Base-by-base conservation (phyloP, 2,888 invertebrate genomes). In the Autographa gamma region DNA sequence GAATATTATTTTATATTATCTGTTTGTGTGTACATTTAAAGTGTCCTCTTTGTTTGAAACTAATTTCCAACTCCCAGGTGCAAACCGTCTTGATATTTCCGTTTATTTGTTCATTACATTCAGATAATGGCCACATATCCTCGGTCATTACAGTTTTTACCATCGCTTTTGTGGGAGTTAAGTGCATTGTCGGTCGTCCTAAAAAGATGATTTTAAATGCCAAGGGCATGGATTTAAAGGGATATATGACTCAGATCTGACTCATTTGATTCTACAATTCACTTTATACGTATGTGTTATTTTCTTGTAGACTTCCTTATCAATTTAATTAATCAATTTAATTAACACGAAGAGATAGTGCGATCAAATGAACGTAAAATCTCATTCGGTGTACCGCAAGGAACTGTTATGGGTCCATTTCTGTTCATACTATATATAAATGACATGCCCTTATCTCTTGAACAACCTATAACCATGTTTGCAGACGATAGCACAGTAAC, bases 181-280 rank as follows among this genome's bases (percentile, higher is more conserved):
- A 76, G 61, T 64, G 61, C 31, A 48, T 74, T 66, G 48, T 66
- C 69, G 71, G 72, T 18, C 58, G 81, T 60, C 83, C 82, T 79
- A 84, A 82, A 73, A 70, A 66, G 71, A 61, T 54, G 38, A 48
- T 73, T 62, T 60, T 43, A 78, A 82, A 83, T 80, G 76, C 71
- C 81, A 85, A 83, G 75, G 81, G 60, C 63, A 69, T 66, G 71
- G 71, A 81, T 71, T 69, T 58, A 60, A 71, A 74, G 74, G 66
- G 74, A 72, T 77, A 71, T 58, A 52, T 83, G 85, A 80, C 9
- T 80, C 85, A 85, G 58, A 34, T 8, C 0, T 74, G 74, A 73
- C 48, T 80, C 78, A 77, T 25, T 18, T 60, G 63, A 73, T 78
- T 74, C 64, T 74, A 67, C 66, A 38, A 63, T 76, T 31, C 64